Evolutionary conservation across 1,140 invertebrate genomes (phyloP), one percentile per base, ranked within the genome.

Genomic region (Drosophila subobscura): DNA sequence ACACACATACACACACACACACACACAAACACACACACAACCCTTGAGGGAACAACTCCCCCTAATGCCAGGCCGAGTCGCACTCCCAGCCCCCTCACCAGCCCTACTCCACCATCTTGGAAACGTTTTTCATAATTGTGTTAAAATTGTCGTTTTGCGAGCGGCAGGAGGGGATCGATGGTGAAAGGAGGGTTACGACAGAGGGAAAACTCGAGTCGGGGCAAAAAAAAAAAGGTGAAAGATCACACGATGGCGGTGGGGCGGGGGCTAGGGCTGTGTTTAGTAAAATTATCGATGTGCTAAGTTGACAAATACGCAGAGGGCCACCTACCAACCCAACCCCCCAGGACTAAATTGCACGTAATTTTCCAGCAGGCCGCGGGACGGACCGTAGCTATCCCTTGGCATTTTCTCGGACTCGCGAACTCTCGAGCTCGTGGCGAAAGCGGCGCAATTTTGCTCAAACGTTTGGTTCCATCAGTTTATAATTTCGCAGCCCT

Each of bases 81-180:
- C 44, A 37, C 33, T 47, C 22, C 10, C 3, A n/a, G 47, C 3
- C 5, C 7, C 23, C 41, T 7, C 22, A 22, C 6, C 3, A 54
- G 29, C 25, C 37, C 37, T 16, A 27, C 47, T 68, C 51, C 64
- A 47, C 66, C 66, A 68, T 70, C 66, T 68, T 70, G 52, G 45
- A 75, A 71, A 74, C 80, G 73, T 88, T 85, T 86, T 74, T 67
- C 68, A 85, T 85, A 85, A 88, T 81, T 85, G 81, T 75, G 70
- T 67, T 77, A 54, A 80, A 77, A 79, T 79, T 79, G 66, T 83
- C 57, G 73, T 74, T 14, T 46, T 42, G 14, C 0, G 6, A 12
- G 33, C 33, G 3, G 33, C 23, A 8, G 16, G 33, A n/a, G 33
- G 10, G 4, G 4, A 16, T 47, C 23, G 41, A 46, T n/a, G 12